These are phyloP conservation scores for Gadopsis bispinosus DNA, from an alignment of 2,797 vertebrate genomes.

Conservation along the genomic window DNA sequence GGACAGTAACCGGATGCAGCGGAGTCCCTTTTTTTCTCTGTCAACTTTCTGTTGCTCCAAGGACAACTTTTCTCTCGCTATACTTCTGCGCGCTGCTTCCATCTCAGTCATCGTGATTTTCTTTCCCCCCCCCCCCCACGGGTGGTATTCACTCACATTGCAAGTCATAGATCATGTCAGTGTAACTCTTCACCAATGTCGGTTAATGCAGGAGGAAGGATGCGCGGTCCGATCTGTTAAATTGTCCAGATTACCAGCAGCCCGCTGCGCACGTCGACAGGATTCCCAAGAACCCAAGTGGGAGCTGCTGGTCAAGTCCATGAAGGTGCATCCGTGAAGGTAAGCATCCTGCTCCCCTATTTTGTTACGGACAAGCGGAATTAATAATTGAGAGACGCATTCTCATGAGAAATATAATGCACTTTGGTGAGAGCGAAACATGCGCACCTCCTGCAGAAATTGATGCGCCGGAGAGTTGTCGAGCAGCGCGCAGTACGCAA, in stretches of 20 bases:
- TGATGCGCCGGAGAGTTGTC: constrained; percentile 60
- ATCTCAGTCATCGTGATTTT: constrained; percentile 14
- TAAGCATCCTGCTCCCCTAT: constrained; percentile 74
- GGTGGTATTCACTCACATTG: constrained; percentile 24
- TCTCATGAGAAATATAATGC: constrained; percentile 57
- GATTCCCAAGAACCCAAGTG: constrained; percentile 73
- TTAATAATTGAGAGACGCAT: constrained; percentile 66
- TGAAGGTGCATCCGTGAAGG: constrained; percentile 81
- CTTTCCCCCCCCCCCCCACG: not conserved
- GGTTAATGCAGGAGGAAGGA: constrained; percentile 65
- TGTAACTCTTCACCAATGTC: constrained; percentile 52
- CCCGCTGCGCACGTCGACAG: constrained; percentile 68
- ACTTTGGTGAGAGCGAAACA: constrained; percentile 60
- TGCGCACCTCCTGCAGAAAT: constrained; percentile 60
- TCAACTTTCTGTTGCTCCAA: constrained; percentile 66
- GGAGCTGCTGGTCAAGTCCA: constrained; percentile 73
- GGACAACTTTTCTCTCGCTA: constrained; percentile 63
- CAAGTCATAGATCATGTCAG: constrained; percentile 36
- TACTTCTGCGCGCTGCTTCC: constrained; percentile 35
- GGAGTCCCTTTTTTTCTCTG: constrained; percentile 52
- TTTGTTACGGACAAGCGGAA: constrained; percentile 56
- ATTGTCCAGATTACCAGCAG: constrained; percentile 66
- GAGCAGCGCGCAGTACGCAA: constrained; percentile 27
- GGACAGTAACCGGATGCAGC: constrained; percentile 33
- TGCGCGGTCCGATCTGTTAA: constrained; percentile 68